Base-by-base conservation (phyloP, 2,888 invertebrate species). In the Neelides folsomi region DNA sequence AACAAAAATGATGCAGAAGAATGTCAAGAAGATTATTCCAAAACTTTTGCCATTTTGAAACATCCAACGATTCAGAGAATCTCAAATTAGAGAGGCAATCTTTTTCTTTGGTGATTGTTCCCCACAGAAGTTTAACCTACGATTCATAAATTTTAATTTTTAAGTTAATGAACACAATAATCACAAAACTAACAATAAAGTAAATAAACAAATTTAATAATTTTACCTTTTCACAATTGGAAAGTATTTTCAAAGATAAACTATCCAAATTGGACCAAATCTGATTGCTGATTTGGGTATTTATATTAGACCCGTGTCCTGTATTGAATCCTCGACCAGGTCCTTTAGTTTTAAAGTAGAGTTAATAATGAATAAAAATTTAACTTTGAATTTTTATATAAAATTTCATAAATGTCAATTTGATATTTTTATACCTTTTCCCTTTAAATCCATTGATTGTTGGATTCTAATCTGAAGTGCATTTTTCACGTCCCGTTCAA, bases 191-290 rank as follows among this genome's bases (percentile, higher is more conserved):
- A n/a, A n/a, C n/a, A n/a, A n/a, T n/a, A 41, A 41, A 13, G 15
- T 41, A 41, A 12, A 41, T 41, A 12, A 49, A 27, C 7, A 41
- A 41, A 8, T 20, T 6, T 16, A 49, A 13, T n/a, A 41, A 49
- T 35, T 42, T 49, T 1, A 61, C 57, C 49, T 54, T 61, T 27
- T 42, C 53, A 1, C 53, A 43, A 19, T 59, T 57, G 3, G 12
- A 35, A 18, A 56, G 16, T 13, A 63, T 20, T 55, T 61, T 63
- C 16, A 42, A 36, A 1, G 49, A 49, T 12, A 62, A 37, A 12
- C 43, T 39, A 12, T 93, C 90, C 66, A 94, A 77, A 64, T 87
- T 88, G 55, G 82, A 81, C 92, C 93, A 94, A 5, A 94, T 55
- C 52, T 62, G 59, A 9, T 48, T 55, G 1, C 56, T 51, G 20